phyloP scores from a whole-genome alignment of 2,888 invertebrate genomes.

The Platycheirus rosarum region DNA sequence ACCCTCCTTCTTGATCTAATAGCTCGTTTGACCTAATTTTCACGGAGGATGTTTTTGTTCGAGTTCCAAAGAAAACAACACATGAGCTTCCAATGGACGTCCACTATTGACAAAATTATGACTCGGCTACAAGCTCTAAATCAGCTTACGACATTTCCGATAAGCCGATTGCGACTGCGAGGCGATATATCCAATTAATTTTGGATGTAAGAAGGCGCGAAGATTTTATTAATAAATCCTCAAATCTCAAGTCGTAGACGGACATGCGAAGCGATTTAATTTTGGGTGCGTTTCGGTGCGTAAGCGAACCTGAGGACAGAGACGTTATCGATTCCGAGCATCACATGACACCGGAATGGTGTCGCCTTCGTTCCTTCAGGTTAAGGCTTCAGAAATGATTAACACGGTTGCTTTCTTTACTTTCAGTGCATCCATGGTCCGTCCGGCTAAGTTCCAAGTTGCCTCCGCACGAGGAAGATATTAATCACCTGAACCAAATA shows the following conservation, averaged over 20 bases:
- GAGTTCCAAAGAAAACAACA: not conserved
- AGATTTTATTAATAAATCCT: conserved; percentile 63
- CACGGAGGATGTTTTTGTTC: not conserved
- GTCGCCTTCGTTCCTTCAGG: conserved; percentile 34
- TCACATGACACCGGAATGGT: conserved; percentile 45
- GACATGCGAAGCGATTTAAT: not conserved
- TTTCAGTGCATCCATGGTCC: no score
- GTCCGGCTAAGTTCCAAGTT: no score
- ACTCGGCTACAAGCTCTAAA: conserved; percentile 56
- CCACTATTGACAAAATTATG: conserved; percentile 61
- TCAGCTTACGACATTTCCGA: conserved; percentile 66
- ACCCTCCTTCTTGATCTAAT: not conserved
- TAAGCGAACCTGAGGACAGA: conserved; percentile 23
- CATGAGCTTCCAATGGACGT: conserved; percentile 20
- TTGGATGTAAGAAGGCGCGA: not conserved
- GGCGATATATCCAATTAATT: conserved; percentile 35
- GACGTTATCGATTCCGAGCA: conserved; percentile 56
- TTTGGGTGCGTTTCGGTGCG: not conserved
- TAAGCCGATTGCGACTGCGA: conserved; percentile 20
- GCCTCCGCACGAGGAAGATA: conserved; percentile 39
- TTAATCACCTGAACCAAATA: conserved; percentile 59
- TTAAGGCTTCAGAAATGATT: conserved; percentile 57
- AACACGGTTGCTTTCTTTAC: conserved; percentile 55
- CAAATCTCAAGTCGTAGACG: conserved; percentile 8
- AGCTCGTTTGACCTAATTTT: conserved; percentile 11